phyloP scores from a whole-genome alignment of 2,113 vertebrate genomes.

The Neolamprologus ventralis region DNA sequence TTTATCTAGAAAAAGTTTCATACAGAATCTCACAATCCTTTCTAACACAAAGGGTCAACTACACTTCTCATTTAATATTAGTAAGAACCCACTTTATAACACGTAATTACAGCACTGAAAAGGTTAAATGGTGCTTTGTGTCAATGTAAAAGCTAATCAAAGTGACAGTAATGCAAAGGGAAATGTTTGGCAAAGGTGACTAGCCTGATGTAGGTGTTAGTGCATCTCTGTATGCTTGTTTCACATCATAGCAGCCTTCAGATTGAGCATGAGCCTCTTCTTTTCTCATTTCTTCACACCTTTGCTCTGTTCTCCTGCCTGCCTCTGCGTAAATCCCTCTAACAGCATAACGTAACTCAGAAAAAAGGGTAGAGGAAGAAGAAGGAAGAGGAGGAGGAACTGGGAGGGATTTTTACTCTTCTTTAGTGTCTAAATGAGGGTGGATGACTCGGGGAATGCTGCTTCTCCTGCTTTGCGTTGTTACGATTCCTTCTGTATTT shows the following conservation, averaged over 20 bases:
- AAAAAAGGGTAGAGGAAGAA: neutral
- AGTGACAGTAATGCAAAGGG: neutral
- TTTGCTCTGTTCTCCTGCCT: constrained; percentile 13
- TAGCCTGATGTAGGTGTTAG: neutral
- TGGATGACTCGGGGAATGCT: constrained; percentile 36
- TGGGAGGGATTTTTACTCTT: constrained; percentile 17
- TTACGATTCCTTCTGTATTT: constrained; percentile 20
- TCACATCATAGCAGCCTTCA: constrained; percentile 17
- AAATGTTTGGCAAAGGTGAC: neutral
- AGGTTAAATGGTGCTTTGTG: neutral
- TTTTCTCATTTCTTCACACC: neutral
- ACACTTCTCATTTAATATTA: neutral
- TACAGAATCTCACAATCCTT: neutral
- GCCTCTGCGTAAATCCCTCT: constrained; percentile 38
- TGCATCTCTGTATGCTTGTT: constrained; percentile 29
- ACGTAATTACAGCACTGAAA: neutral
- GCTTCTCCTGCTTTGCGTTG: constrained; percentile 11
- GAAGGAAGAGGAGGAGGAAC: neutral
- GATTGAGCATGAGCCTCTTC: constrained; percentile 51
- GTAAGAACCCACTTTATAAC: neutral
- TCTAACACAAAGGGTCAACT: neutral
- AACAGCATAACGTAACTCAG: constrained; percentile 39
- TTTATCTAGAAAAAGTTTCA: neutral
- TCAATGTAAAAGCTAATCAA: neutral
- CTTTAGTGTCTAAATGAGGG: constrained; percentile 38